Base-by-base conservation (phyloP, 2,113 vertebrate genomes). In the Eurypyga helias region DNA sequence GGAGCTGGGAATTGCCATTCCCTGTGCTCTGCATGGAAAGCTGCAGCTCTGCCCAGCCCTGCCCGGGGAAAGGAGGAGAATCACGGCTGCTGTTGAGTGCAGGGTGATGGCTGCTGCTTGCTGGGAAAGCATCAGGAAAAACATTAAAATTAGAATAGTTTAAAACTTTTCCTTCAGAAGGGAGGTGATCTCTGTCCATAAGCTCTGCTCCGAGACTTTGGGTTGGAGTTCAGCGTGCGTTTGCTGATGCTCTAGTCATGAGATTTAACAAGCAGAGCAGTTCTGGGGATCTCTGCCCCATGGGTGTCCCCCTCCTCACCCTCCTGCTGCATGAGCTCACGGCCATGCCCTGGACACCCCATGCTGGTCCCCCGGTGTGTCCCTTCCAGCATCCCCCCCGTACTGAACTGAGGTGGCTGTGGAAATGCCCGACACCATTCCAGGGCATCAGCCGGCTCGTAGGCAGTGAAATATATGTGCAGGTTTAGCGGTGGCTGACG, bases 331-430 rank as follows among this genome's bases (percentile, higher is more conserved):
- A 33, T 48, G 45, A 52, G 36, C 43, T 49, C 58, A 7, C 0
- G 3, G 55, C 41, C 36, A 2, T 65, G 10, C 20, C 38, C 46
- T 12, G 54, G 45, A 41, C 64, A 87, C 16, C 34, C 6, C 3
- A 29, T 23, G 4, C 14, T 0, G 1, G 7, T 33, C 2, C 51
- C 51, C n/a, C 33, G 0, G 0, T 0, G 0, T 7, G 17, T 34
- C 57, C n/a, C 17, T 48, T 43, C 66, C 72, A 61, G 19, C 45
- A 62, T 23, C 49, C 48, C 14, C 48, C 45, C 48, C 3, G 4
- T 4, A 17, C 79, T 11, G 31, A 24, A 16, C 2, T 2, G 3
- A 15, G 60, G 58, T 28, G 79, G 46, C 21, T 34, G 26, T 78
- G 71, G 84, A 36, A 70, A 79, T 60, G 6, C 65, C 77, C 5